Evolutionary conservation across 2,797 vertebrate genomes (phyloP), one percentile per base, ranked within the genome.

Genomic region (Eulemur albifrons): DNA sequence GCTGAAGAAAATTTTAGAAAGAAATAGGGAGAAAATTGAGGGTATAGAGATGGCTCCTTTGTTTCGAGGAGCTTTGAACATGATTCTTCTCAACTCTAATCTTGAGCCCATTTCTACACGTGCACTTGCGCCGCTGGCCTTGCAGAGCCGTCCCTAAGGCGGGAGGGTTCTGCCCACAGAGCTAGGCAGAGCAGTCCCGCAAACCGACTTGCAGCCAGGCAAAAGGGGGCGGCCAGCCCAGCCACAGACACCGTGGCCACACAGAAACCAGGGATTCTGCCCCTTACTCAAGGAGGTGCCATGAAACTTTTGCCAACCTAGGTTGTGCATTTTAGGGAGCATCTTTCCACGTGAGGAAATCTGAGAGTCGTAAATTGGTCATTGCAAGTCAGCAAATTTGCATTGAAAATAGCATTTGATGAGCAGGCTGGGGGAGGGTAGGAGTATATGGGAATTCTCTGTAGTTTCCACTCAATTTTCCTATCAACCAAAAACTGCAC

Each of bases 51-150:
- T 83, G 48, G 27, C 17, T 92, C 88, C 52, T 35, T 89, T 95
- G 95, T 59, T 93, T 93, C 65, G 10, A 81, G 88, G 15, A 70
- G 50, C 87, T 95, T 93, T 80, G 82, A 70, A 80, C 18, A 40
- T 13, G 63, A 85, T 83, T 80, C 59, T 79, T 63, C 35, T 61
- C n/a, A 82, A 91, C 67, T 69, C 89, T 52, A 4, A 82, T n/a
- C 72, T n/a, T 77, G 38, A 81, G n/a, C 35, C 87, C 45, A 52
- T 69, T 75, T 84, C 72, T 77, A 0, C 7, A 20, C 35, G 67
- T 25, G 1, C 32, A 6, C 20, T 21, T 72, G 79, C 0, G 1
- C 6, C 0, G 30, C 40, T n/a, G 4, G 4, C 90, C 61, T 90
- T 70, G 23, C 35, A 45, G 50, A 25, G 0, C 0, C 0, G 0